Conservation (phyloP, 2,797 vertebrate species). For the Champsocephalus gunnari region DNA sequence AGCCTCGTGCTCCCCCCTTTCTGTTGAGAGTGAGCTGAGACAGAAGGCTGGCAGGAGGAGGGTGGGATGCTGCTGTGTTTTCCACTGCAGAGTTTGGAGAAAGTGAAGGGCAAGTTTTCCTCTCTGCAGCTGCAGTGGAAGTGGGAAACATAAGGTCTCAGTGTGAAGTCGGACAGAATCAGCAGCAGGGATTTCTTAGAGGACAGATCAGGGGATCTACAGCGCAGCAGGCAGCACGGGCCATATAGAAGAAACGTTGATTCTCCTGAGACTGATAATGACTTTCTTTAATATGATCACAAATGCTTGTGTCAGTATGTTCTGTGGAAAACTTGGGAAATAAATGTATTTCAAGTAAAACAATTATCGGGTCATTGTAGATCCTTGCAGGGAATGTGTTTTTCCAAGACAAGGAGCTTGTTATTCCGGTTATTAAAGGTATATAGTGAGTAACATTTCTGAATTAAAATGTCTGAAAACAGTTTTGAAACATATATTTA, state of each 20-base stretch:
- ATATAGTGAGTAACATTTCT: too few species aligned
- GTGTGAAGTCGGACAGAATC: slow-evolving; percentile 53
- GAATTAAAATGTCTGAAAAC: too few species aligned
- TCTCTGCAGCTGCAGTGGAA: slow-evolving; percentile 64
- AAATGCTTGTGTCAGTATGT: not conserved
- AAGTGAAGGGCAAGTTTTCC: slow-evolving; percentile 68
- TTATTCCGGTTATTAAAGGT: not conserved
- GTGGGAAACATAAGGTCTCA: slow-evolving; percentile 61
- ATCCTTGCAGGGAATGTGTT: not conserved
- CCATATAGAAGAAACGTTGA: slow-evolving; percentile 30
- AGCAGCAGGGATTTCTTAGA: slow-evolving; percentile 53
- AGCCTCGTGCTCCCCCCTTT: slow-evolving; percentile 45
- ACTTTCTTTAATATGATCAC: slow-evolving; percentile 43
- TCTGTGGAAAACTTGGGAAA: slow-evolving; percentile 2
- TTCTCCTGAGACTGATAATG: slow-evolving; percentile 58
- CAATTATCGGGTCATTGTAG: not conserved
- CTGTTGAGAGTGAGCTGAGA: slow-evolving; percentile 51
- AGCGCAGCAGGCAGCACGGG: slow-evolving; percentile 28
- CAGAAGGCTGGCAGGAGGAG: slow-evolving; percentile 72
- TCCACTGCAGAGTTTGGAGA: slow-evolving; percentile 66
- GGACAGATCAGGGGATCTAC: slow-evolving; percentile 57
- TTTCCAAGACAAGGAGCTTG: not conserved
- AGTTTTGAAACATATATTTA: too few species aligned
- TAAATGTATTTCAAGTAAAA: not conserved
- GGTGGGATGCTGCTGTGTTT: slow-evolving; percentile 61